These are phyloP conservation scores for Dasyprocta punctata DNA, from an alignment of 2,113 vertebrate species.

Conservation along the genomic window DNA sequence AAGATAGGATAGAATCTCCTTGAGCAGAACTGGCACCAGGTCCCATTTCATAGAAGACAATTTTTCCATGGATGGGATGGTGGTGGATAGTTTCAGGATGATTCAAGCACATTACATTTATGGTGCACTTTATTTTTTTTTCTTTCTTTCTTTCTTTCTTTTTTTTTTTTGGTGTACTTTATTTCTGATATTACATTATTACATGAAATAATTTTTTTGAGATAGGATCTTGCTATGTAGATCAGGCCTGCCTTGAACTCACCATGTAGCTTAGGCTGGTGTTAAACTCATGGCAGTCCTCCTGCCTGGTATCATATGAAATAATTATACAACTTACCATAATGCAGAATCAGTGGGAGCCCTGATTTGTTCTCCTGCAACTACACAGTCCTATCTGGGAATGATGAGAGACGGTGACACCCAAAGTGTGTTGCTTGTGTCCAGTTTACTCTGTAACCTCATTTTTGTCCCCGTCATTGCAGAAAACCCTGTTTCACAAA, in stretches of 20 bases:
- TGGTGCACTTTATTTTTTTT: background rate
- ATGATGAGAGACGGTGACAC: background rate
- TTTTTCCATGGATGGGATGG: background rate
- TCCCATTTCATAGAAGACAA: background rate
- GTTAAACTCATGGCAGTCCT: background rate
- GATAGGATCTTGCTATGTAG: background rate
- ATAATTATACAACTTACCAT: background rate
- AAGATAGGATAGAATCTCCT: background rate
- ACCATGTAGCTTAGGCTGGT: background rate
- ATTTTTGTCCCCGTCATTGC: background rate
- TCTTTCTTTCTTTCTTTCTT: too few relatives aligned
- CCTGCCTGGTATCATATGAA: background rate
- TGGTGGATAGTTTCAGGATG: background rate
- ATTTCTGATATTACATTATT: background rate
- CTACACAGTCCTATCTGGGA: background rate
- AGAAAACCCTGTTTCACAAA: background rate
- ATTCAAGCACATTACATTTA: background rate
- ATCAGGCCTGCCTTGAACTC: background rate
- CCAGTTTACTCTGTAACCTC: background rate
- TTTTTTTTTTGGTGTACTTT: too few relatives aligned
- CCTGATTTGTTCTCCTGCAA: background rate
- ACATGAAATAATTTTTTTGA: background rate
- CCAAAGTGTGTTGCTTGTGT: background rate
- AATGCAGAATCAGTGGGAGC: background rate
- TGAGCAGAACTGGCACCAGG: background rate